Percentiles rank a stretch among this genome's conserved stretches.
Evolutionary conservation across 2,797 vertebrate species (phyloP).

Genomic region (Odontamblyopus rebecca): DNA sequence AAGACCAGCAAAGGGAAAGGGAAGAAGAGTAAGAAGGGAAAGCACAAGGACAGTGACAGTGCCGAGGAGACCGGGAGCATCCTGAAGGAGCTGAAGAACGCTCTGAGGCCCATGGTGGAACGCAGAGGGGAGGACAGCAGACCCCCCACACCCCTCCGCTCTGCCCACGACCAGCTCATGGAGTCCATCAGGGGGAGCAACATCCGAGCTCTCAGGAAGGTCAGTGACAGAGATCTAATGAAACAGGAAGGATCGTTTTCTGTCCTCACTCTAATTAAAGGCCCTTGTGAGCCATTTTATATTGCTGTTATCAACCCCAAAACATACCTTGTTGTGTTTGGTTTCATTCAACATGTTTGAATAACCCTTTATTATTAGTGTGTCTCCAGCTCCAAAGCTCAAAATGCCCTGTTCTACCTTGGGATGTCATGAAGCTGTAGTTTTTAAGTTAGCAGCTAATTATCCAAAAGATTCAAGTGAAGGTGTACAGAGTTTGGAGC

Average conservation of each 20-base stretch:
- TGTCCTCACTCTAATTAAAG: too few species aligned
- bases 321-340: too few species aligned
- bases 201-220: slow-evolving; percentile 80
- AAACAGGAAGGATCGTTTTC: background rate
- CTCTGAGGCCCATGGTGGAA: slow-evolving; percentile 84
- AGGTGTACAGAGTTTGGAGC: too few species aligned
- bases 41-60: slow-evolving; percentile 70
- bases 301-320: too few species aligned
- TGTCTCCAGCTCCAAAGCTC: too few species aligned
- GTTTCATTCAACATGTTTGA: too few species aligned
- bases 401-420: too few species aligned
- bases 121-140: slow-evolving; percentile 83
- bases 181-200: slow-evolving; percentile 89
- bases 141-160: slow-evolving; percentile 89
- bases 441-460: too few species aligned
- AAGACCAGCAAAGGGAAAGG: slow-evolving; percentile 74
- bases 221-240: slow-evolving; percentile 65
- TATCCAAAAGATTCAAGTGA: too few species aligned
- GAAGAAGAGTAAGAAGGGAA: slow-evolving; percentile 85
- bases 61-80: slow-evolving; percentile 79
- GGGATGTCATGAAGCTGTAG: too few species aligned
- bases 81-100: slow-evolving; percentile 92
- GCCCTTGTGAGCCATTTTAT: too few species aligned
- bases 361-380: too few species aligned
- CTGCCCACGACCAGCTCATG: slow-evolving; percentile 92